phyloP scores from a whole-genome alignment of 2,797 vertebrate species.

The Molossus alvarezi region DNA sequence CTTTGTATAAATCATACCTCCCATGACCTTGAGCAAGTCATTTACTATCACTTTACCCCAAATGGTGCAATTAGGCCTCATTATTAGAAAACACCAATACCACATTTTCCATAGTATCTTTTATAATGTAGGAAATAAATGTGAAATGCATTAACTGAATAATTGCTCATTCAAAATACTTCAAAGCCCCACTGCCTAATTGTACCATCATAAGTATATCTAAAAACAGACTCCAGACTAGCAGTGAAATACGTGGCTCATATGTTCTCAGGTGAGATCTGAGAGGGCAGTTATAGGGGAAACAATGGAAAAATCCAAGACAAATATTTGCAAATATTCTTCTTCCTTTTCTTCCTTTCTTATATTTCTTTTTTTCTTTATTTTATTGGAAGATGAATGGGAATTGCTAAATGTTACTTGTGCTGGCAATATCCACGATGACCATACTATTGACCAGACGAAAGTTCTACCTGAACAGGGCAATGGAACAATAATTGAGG shows the following conservation, averaged over 20 bases:
- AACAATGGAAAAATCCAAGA: neutral
- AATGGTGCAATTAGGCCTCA: slow-evolving; percentile 46
- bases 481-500: neutral
- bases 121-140: slow-evolving; percentile 71
- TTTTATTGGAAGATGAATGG: slow-evolving; percentile 4
- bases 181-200: slow-evolving; percentile 12
- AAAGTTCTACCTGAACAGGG: neutral
- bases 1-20: slow-evolving; percentile 60
- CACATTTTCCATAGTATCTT: slow-evolving; percentile 60
- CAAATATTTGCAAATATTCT: slow-evolving; percentile 10
- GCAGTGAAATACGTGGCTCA: neutral
- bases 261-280: neutral
- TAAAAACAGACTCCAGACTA: slow-evolving; percentile 38
- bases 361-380: slow-evolving; percentile 12
- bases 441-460: neutral
- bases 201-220: slow-evolving; percentile 28
- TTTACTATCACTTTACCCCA: slow-evolving; percentile 67
- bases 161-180: slow-evolving; percentile 52
- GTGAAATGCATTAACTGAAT: slow-evolving; percentile 66
- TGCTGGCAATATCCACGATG: neutral
- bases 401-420: neutral
- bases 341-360: neutral
- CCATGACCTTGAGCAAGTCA: slow-evolving; percentile 75
- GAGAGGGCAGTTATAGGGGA: neutral
- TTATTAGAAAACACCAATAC: slow-evolving; percentile 63